Base-by-base conservation (phyloP, 2,113 vertebrate genomes). In the Tringa solitaria region DNA sequence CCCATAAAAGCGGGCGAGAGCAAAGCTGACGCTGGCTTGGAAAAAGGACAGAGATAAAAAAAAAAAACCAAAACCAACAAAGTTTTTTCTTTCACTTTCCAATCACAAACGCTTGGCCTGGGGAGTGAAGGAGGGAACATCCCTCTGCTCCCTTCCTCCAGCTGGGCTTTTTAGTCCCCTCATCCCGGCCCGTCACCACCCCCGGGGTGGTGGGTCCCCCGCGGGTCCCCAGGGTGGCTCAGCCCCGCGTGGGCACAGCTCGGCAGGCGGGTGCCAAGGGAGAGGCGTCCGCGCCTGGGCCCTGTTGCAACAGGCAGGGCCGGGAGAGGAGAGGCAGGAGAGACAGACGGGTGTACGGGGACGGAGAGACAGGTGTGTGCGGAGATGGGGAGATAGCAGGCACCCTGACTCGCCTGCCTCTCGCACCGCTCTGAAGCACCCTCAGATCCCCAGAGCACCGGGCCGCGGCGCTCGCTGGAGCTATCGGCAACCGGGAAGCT, bases 21-120 rank as follows among this genome's bases (percentile, higher is more conserved):
- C 87, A 41, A 54, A 51, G 57, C 87, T 69, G 76, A 57, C 8
- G 14, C 63, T 79, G 2, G 46, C 35, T 35, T 78, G 92, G 94
- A 48, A 92, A 91, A 59, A 70, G 56, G 45, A 70, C 69, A n/a
- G 72, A 74, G 67, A 63, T 26, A 28, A 53, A 39, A 85, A 61
- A 33, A 46, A 46, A 46, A 46, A 10, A 21, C n/a, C n/a, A n/a
- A n/a, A n/a, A n/a, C n/a, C n/a, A n/a, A n/a, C n/a, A n/a, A n/a
- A n/a, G 19, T 16, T 78, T 94, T 85, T 89, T 88, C 75, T 90
- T 90, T 91, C 82, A 20, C 63, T 95, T 94, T 93, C 80, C 79
- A 65, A 7, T 53, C 72, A 26, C 46, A 7, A 67, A 24, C 37
- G 2, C 20, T 68, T 67, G n/a, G 8, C 1, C 4, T n/a, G n/a